A percentile compares a stretch with the other conserved stretches of the same genome.
Conservation (phyloP, 2,888 invertebrate species). For the Sphaerophoria taeniata region DNA sequence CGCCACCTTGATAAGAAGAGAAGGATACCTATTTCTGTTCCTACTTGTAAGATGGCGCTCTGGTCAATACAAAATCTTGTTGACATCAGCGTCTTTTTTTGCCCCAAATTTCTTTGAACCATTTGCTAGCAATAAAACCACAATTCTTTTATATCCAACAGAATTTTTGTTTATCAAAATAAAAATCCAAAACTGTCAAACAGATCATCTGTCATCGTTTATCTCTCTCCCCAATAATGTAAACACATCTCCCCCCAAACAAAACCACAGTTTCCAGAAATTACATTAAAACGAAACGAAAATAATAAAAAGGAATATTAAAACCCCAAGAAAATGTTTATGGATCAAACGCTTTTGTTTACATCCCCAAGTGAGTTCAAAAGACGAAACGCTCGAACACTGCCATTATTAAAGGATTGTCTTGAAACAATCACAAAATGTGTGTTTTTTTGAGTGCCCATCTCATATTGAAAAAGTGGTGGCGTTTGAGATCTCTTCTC, state of each 20-base stretch:
- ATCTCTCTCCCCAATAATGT: not conserved
- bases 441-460: conserved; percentile 39
- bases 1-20: too few relatives aligned
- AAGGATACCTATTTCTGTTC: too few relatives aligned
- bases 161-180: conserved; percentile 1
- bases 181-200: conserved; percentile 16
- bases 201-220: conserved; percentile 22
- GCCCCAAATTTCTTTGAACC: too few relatives aligned
- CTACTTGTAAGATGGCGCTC: too few relatives aligned
- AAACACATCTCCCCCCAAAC: not conserved
- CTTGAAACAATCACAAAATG: conserved; percentile 42
- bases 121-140: too few relatives aligned
- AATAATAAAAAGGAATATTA: conserved; percentile 1
- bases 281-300: not conserved
- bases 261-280: not conserved
- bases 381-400: conserved; percentile 26
- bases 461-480: conserved; percentile 66
- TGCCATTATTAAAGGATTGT: conserved; percentile 66
- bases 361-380: conserved; percentile 57
- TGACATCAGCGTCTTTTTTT: too few relatives aligned
- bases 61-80: too few relatives aligned
- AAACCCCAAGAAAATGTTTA: conserved; percentile 20
- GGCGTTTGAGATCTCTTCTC: conserved; percentile 19
- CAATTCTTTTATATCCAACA: too few relatives aligned
- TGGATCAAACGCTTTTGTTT: conserved; percentile 28